phyloP scores from a whole-genome alignment of 2,797 vertebrate species.

The Naso thynnoides region DNA sequence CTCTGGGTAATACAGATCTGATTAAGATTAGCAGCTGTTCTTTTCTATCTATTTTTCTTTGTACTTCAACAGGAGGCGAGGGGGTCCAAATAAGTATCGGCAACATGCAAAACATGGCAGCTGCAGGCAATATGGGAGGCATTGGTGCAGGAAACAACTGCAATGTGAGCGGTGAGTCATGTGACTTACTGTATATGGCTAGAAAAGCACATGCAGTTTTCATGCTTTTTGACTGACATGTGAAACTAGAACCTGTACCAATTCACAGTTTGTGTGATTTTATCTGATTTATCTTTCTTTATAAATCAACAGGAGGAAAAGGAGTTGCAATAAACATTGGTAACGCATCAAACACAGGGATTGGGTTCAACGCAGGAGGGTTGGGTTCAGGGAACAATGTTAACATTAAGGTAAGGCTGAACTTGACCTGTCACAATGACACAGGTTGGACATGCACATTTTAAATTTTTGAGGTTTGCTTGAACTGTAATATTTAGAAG shows the following conservation, averaged over 20 bases:
- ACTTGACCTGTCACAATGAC: not conserved
- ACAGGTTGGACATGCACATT: not conserved
- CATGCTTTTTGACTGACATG: too few species aligned
- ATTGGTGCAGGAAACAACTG: conserved; percentile 13
- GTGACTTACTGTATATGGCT: not conserved
- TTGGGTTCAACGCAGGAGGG: not conserved
- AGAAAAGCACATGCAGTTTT: not conserved
- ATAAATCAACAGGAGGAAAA: conserved; percentile 18
- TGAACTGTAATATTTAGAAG: too few species aligned
- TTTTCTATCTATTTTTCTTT: too few species aligned
- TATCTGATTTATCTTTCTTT: not conserved
- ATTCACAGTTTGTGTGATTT: not conserved
- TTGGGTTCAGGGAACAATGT: conserved; percentile 2
- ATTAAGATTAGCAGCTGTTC: too few species aligned
- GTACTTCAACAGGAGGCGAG: conserved; percentile 16
- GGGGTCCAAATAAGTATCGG: conserved; percentile 1
- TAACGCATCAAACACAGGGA: not conserved
- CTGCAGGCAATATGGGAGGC: not conserved
- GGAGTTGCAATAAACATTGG: conserved; percentile 11
- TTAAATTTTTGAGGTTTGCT: too few species aligned
- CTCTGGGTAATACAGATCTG: too few species aligned
- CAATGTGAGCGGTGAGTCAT: conserved; percentile 6
- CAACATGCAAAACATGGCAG: not conserved
- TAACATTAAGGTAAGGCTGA: conserved; percentile 3
- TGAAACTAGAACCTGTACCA: too few species aligned